These are phyloP conservation scores for Matsumyia berberina DNA, from an alignment of 2,888 invertebrate genomes.

Conservation along the genomic window DNA sequence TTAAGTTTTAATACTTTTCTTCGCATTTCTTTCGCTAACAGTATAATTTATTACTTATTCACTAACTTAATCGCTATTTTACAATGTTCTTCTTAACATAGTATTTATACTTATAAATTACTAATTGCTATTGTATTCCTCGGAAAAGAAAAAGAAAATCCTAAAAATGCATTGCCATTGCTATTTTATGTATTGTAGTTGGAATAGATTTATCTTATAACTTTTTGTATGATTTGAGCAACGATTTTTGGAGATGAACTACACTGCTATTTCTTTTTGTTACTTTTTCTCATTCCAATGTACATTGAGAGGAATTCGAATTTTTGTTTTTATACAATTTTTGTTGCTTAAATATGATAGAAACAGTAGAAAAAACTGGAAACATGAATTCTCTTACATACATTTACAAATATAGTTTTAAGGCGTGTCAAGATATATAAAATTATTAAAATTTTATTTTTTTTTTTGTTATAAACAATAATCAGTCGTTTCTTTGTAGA, in stretches of 20 bases:
- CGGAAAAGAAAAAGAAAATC: constrained; percentile 24
- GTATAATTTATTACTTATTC: constrained; percentile 72
- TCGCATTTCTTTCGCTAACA: constrained; percentile 60
- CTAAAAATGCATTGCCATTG: constrained; percentile 55
- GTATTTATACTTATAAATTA: constrained; percentile 52
- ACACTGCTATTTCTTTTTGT: background rate
- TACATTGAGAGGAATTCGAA: constrained; percentile 11
- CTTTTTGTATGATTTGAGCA: constrained; percentile 46
- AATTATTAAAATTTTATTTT: constrained; percentile 63
- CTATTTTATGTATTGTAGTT: constrained; percentile 11
- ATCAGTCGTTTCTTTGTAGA: constrained; percentile 75
- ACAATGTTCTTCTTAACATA: constrained; percentile 40
- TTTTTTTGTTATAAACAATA: constrained; percentile 71
- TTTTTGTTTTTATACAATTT: constrained; percentile 39
- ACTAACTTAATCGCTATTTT: constrained; percentile 65
- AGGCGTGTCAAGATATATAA: constrained; percentile 74
- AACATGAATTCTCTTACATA: constrained; percentile 59
- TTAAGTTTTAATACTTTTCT: constrained; percentile 59
- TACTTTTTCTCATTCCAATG: constrained; percentile 17
- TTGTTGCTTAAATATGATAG: constrained; percentile 48
- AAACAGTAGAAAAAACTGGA: constrained; percentile 73
- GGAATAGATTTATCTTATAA: constrained; percentile 18
- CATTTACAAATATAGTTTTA: constrained; percentile 72
- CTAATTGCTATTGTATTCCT: constrained; percentile 63
- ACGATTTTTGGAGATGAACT: constrained; percentile 19